Base-by-base conservation (phyloP, 2,888 invertebrate genomes). In the Lathronympha strigana region DNA sequence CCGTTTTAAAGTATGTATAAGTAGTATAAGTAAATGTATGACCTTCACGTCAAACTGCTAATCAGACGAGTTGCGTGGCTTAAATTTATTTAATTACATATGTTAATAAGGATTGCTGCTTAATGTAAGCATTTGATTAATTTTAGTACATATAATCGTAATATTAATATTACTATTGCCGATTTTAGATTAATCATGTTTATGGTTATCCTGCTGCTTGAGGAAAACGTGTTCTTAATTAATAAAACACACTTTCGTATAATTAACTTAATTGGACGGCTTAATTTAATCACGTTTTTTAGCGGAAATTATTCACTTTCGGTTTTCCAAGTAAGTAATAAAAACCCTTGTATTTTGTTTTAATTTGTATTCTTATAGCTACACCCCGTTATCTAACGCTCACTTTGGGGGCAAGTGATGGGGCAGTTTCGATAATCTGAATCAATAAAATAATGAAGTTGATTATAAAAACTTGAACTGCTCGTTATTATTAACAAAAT, bases 171-270 rank as follows among this genome's bases (percentile, higher is more conserved):
- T 38, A 38, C 13, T 17, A 61, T 61, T 61, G 36, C 36, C 21
- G 21, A 49, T 19, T 47, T 58, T 49, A 49, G 47, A 66, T 54
- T 31, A 61, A 38, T 36, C 47, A 21, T 53, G 28, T 50, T 64
- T 45, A 45, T 36, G 43, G 25, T 43, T 58, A 57, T 58, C 58
- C 33, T 58, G 28, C n/a, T 45, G 31, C 43, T 21, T 28, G 51
- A 58, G 51, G 64, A 58, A 63, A 57, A 64, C 58, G 51, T 53
- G 45, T 53, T 6, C 51, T 58, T 53, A 60, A 64, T 60, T 63
- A 57, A 58, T 64, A 38, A 33, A 31, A 33, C 57, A 43, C 50
- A 58, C 51, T 63, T 63, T 58, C 33, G 55, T 57, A 51, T 50
- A 43, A 58, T 57, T 58, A 57, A 63, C 23, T 43, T 43, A 63